Base-by-base conservation (phyloP, 2,797 vertebrate genomes). In the Lacerta agilis region DNA sequence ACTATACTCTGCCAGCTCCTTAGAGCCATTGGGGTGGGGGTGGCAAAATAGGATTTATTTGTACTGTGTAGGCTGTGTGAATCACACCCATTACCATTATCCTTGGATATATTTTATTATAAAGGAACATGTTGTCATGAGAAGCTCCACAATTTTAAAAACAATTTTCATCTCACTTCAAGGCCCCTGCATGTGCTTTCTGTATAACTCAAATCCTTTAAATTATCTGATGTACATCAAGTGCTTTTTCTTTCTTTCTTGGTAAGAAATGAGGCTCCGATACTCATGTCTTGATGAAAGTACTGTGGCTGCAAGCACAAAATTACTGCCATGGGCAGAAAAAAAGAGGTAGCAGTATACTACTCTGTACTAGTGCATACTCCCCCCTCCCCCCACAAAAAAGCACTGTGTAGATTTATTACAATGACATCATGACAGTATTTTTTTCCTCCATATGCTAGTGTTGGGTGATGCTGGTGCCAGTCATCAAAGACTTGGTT, bases 401-500 rank as follows among this genome's bases (percentile, higher is more conserved):
- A 43, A 55, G 49, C 13, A 4, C 49, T 55, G 49, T 55, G 49
- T 55, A 55, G 49, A 55, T 55, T 55, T 64, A 64, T 64, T 64
- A 23, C 61, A 69, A n/a, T 61, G 45, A 71, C 8, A 69, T 33
- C 18, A 43, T 5, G 3, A 71, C 41, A 29, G 41, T 41, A 13
- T 43, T 55, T 55, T 55, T 55, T 38, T n/a, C 67, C 45, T 69
- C 33, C 49, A 72, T 13, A 83, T 72, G 61, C 79, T 58, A 58
- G 18, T 33, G 20, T 41, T 64, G 38, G 58, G 41, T 69, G 3
- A 27, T 36, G 9, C 49, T 55, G n/a, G n/a, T 67, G 64, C 55
- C 18, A 38, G 67, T 87, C 87, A 89, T 25, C 25, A 88, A 76
- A 49, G 0, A 73, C 55, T 83, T 81, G 41, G 55, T 85, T 81